phyloP scores from a whole-genome alignment of 2,888 invertebrate species.

The Meiosimyza platycephala region DNA sequence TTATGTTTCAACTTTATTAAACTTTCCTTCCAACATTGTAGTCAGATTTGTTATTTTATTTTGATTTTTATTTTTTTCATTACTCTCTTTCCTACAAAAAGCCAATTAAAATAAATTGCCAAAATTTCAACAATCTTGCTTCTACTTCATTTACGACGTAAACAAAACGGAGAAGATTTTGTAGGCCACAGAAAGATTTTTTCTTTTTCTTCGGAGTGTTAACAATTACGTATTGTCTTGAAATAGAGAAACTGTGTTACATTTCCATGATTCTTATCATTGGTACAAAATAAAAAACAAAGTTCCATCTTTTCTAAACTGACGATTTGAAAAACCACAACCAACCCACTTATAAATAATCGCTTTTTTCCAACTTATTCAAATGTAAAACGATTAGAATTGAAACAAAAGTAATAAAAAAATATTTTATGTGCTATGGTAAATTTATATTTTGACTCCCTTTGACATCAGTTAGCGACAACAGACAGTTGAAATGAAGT shows the following conservation, averaged over 20 bases:
- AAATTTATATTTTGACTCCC: slow-evolving; percentile 33
- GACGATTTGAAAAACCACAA: not conserved
- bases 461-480: slow-evolving; percentile 15
- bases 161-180: slow-evolving; percentile 36
- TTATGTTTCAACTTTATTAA: too few relatives aligned
- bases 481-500: slow-evolving; percentile 3
- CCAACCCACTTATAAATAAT: not conserved
- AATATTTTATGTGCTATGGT: slow-evolving; percentile 40
- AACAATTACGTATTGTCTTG: too few relatives aligned
- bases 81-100: not conserved
- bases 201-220: too few relatives aligned
- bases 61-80: not conserved
- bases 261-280: too few relatives aligned
- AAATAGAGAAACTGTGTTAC: too few relatives aligned
- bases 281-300: not conserved
- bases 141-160: slow-evolving; percentile 64
- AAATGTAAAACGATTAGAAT: slow-evolving; percentile 42
- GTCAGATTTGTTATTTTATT: not conserved
- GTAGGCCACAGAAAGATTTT: too few relatives aligned
- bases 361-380: slow-evolving; percentile 21
- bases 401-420: slow-evolving; percentile 42
- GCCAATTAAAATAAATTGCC: slow-evolving; percentile 47
- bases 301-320: not conserved
- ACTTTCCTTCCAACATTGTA: too few relatives aligned
- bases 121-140: slow-evolving; percentile 61